Base-by-base conservation (phyloP, 2,888 invertebrate genomes). In the Disparrhopalites patrizii region DNA sequence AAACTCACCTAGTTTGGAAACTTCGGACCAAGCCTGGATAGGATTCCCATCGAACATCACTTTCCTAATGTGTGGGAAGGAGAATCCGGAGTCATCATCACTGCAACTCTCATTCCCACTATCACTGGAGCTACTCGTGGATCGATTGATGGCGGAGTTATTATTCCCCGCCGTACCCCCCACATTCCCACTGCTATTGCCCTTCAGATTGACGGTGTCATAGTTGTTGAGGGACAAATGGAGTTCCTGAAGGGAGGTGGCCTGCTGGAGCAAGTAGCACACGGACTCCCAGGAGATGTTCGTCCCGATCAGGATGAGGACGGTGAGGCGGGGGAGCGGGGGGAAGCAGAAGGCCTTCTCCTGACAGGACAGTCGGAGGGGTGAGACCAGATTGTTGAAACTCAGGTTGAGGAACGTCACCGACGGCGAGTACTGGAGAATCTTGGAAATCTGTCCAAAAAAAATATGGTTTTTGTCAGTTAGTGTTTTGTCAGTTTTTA, bases 321-420 rank as follows among this genome's bases (percentile, higher is more conserved):
- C 88, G 71, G 85, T 87, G 33, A 90, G 82, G 76, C 85, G 84
- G 28, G 81, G 75, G 5, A 78, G 77, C 5, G 76, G 70, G 84
- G 66, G 71, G 69, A 70, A 76, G 47, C 67, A 66, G 61, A 72
- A 67, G 1, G 68, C 25, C 28, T 68, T 63, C 31, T 72, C 73
- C 20, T 50, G 30, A 47, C 70, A 66, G n/a, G 68, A 58, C 54
- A 66, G 51, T 10, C 64, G 70, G 31, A 90, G 81, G 60, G 89
- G 87, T 62, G 87, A 87, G 36, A 87, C 86, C 40, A 92, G 82
- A 70, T 87, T 85, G 80, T 96, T 96, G 81, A 92, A 92, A 79
- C 94, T 94, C 74, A 96, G 80, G 79, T 96, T 96, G 57, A 95
- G 86, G 80, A 95, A 94, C 77, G 90, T 88, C 70, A 96, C 86